phyloP scores from a whole-genome alignment of 2,888 invertebrate genomes.

The Andricus quercusramuli region DNA sequence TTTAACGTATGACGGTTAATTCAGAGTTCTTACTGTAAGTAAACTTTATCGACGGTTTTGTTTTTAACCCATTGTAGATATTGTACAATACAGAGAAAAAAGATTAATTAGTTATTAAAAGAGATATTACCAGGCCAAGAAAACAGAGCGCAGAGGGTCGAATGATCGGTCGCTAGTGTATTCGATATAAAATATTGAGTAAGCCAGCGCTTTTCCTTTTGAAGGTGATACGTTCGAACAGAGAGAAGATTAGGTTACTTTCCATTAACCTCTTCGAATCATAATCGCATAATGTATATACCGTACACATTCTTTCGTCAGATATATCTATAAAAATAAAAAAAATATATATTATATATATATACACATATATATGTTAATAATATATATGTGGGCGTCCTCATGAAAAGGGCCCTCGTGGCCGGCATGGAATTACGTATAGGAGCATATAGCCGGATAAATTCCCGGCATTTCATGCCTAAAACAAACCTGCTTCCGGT shows the following conservation, averaged over 20 bases:
- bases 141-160: conserved; percentile 46
- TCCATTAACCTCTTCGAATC: conserved; percentile 69
- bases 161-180: conserved; percentile 47
- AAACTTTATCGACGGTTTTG: conserved; percentile 49
- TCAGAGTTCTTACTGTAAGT: conserved; percentile 65
- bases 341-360: neutral
- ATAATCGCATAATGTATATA: conserved; percentile 75
- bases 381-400: too few relatives aligned
- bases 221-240: conserved; percentile 26
- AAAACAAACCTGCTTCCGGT: too few relatives aligned
- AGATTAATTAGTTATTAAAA: conserved; percentile 57
- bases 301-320: conserved; percentile 69
- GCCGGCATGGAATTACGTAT: too few relatives aligned
- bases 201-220: conserved; percentile 18
- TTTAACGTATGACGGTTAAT: conserved; percentile 69
- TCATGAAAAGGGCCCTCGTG: too few relatives aligned
- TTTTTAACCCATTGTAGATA: conserved; percentile 71
- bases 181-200: conserved; percentile 47
- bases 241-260: conserved; percentile 61
- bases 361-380: conserved; percentile 57
- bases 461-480: too few relatives aligned
- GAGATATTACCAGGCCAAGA: conserved; percentile 43
- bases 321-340: conserved; percentile 55
- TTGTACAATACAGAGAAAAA: conserved; percentile 69
- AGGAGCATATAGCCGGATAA: too few relatives aligned